These are phyloP conservation scores for Lasaia peninsularis DNA, from an alignment of 1,140 invertebrate species.

Conservation along the genomic window DNA sequence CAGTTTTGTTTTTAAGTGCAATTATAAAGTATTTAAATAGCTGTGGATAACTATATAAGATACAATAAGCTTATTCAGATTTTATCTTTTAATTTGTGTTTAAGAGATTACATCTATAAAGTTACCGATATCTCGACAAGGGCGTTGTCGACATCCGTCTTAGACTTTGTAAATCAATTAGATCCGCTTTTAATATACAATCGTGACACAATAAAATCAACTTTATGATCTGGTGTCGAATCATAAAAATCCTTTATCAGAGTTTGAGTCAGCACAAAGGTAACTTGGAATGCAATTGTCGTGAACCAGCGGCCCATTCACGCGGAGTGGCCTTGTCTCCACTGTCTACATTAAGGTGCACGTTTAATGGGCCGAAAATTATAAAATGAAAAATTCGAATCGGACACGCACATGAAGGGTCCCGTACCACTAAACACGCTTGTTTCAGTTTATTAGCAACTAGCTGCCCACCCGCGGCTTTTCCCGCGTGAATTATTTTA, in stretches of 20 bases:
- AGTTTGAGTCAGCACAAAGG: neutral
- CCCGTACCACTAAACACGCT: too few species aligned
- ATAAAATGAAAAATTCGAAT: too few species aligned
- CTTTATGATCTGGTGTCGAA: conserved; percentile 42
- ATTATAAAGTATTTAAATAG: too few species aligned
- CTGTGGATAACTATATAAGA: too few species aligned
- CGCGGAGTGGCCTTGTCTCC: conserved; percentile 44
- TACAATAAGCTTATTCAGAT: too few species aligned
- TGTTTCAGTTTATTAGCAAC: too few species aligned
- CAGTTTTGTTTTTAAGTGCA: too few species aligned
- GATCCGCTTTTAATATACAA: conserved; percentile 62
- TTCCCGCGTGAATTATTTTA: too few species aligned
- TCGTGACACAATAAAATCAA: conserved; percentile 38
- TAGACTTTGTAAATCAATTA: conserved; percentile 54
- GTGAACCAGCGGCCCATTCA: conserved; percentile 38
- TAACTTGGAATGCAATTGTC: too few species aligned
- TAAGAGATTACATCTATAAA: conserved; percentile 16
- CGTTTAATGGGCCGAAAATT: conserved; percentile 64
- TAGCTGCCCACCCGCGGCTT: too few species aligned
- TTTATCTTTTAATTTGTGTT: neutral
- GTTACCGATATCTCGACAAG: conserved; percentile 42
- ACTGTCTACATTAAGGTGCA: conserved; percentile 37
- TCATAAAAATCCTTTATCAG: conserved; percentile 38
- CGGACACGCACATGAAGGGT: too few species aligned
- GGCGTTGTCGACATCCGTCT: conserved; percentile 65